Percentiles rank a stretch among this genome's conserved stretches.
These are phyloP conservation scores for Deroplatys truncata DNA, from an alignment of 2,888 invertebrate genomes.

Conservation along the genomic window DNA sequence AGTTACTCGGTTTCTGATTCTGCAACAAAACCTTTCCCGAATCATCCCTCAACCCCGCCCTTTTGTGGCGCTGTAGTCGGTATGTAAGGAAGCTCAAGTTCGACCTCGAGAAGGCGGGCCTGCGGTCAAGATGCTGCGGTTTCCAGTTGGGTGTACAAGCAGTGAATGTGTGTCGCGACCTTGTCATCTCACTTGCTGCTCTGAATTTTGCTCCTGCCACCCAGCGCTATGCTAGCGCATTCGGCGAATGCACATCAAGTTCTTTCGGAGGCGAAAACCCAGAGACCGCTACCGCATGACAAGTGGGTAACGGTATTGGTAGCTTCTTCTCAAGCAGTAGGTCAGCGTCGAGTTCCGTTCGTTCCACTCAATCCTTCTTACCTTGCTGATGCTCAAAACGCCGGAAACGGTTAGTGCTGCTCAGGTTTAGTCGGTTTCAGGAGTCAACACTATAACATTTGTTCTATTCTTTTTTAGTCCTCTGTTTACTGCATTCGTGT, in stretches of 20 bases:
- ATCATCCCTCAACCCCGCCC: too few relatives aligned
- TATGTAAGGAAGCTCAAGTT: too few relatives aligned
- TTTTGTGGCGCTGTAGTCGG: too few relatives aligned
- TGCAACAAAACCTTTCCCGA: too few relatives aligned
- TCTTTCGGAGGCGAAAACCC: neutral
- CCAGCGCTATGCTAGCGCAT: neutral
- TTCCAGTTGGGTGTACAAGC: neutral
- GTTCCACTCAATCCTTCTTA: neutral
- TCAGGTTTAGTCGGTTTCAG: too few relatives aligned
- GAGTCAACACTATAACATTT: too few relatives aligned
- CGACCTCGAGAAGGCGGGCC: too few relatives aligned
- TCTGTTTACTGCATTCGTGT: too few relatives aligned
- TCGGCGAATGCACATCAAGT: neutral
- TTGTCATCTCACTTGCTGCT: neutral
- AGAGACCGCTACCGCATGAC: neutral
- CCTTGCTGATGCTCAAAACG: neutral
- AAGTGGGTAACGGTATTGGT: neutral
- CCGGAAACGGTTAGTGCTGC: neutral
- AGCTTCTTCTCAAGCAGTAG: neutral
- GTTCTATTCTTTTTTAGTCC: too few relatives aligned
- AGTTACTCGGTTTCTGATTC: too few relatives aligned
- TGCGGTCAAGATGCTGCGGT: neutral
- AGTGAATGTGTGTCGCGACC: neutral
- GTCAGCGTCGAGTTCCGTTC: neutral
- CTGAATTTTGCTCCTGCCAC: neutral